Evolutionary conservation across 2,797 vertebrate species (phyloP).

Genomic region (Lycodopsis pacificus): DNA sequence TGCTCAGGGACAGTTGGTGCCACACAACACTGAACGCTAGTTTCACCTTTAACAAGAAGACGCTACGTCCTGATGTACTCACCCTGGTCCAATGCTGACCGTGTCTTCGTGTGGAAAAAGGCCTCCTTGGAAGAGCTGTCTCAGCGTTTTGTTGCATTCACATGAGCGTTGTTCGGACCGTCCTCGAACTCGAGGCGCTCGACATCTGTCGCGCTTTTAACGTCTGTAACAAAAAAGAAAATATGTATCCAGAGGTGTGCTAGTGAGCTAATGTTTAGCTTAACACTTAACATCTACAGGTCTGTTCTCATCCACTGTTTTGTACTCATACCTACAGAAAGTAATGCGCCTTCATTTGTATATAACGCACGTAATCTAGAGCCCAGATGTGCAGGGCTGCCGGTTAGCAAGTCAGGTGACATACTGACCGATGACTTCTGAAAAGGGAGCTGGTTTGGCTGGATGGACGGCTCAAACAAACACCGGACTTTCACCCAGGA

Average conservation of each 20-base stretch:
- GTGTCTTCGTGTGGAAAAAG: neutral
- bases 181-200: neutral
- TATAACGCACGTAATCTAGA: too few species aligned
- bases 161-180: neutral
- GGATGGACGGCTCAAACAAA: too few species aligned
- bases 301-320: too few species aligned
- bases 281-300: neutral
- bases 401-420: too few species aligned
- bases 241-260: neutral
- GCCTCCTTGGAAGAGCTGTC: neutral
- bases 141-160: constrained; percentile 7
- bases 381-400: too few species aligned
- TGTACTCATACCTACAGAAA: too few species aligned
- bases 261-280: neutral
- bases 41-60: neutral
- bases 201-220: neutral
- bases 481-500: too few species aligned
- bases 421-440: too few species aligned
- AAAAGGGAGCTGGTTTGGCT: too few species aligned
- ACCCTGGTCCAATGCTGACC: constrained; percentile 29
- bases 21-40: neutral
- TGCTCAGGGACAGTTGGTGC: neutral
- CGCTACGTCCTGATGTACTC: constrained; percentile 8
- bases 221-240: constrained; percentile 50
- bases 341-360: too few species aligned